These are phyloP conservation scores for Ennomos quercinarius DNA, from an alignment of 2,888 invertebrate species.

Conservation along the genomic window DNA sequence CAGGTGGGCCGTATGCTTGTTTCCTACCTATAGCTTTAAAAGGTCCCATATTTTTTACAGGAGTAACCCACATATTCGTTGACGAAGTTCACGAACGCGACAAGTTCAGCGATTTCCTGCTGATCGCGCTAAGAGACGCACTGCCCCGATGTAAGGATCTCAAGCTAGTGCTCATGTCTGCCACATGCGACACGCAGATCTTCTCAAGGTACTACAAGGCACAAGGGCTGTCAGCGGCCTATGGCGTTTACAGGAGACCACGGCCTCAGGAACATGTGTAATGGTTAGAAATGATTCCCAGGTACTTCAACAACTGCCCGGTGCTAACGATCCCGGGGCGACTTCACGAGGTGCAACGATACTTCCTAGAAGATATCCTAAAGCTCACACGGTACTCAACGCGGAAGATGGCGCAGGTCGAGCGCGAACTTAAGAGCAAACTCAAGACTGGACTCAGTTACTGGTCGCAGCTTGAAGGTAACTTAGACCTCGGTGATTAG, in stretches of 20 bases:
- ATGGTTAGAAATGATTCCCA: slow-evolving; percentile 37
- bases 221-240: too few species aligned
- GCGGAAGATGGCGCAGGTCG: slow-evolving; percentile 74
- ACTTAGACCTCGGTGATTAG: too few species aligned
- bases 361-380: slow-evolving; percentile 93
- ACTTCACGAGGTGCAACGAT: slow-evolving; percentile 89
- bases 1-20: too few species aligned
- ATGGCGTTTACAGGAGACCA: too few species aligned
- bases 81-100: slow-evolving; percentile 99
- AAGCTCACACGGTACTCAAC: slow-evolving; percentile 84
- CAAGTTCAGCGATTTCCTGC: slow-evolving; percentile 95
- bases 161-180: slow-evolving; percentile 96
- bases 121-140: slow-evolving; percentile 93
- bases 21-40: too few species aligned
- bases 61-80: slow-evolving; percentile 94
- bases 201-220: slow-evolving; percentile 85
- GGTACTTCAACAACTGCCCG: slow-evolving; percentile 93
- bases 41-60: slow-evolving; percentile 41
- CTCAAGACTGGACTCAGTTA: slow-evolving; percentile 67
- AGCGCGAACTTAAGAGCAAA: slow-evolving; percentile 64
- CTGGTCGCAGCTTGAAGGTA: slow-evolving; percentile 76
- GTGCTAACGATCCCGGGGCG: slow-evolving; percentile 92
- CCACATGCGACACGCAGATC: slow-evolving; percentile 93
- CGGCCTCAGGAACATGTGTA: too few species aligned
- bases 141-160: slow-evolving; percentile 89